Conservation (phyloP, 2,113 vertebrate genomes). For the Callopanchax toddi region DNA sequence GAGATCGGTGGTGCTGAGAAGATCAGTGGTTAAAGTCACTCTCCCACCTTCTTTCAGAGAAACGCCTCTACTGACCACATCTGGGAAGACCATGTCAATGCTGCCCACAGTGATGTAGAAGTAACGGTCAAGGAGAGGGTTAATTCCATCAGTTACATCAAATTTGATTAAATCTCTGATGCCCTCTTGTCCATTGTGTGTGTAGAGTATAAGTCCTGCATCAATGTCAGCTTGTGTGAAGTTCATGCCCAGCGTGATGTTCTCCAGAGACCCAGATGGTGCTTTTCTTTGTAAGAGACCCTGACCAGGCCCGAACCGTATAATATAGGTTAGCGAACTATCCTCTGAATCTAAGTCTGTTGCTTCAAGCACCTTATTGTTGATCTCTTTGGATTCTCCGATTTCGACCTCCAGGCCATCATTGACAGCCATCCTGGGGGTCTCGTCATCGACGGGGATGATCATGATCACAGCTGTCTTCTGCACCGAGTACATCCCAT, state of each 20-base stretch:
- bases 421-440: slow-evolving; percentile 90
- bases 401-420: slow-evolving; percentile 91
- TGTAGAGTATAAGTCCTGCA: slow-evolving; percentile 83
- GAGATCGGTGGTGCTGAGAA: slow-evolving; percentile 92
- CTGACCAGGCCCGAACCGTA: slow-evolving; percentile 86
- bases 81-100: slow-evolving; percentile 91
- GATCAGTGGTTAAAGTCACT: slow-evolving; percentile 91
- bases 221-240: slow-evolving; percentile 94
- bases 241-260: slow-evolving; percentile 91
- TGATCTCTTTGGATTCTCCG: slow-evolving; percentile 87
- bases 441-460: slow-evolving; percentile 92
- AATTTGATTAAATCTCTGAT: slow-evolving; percentile 92
- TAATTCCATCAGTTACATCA: slow-evolving; percentile 92
- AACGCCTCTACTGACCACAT: slow-evolving; percentile 94
- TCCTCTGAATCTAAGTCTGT: slow-evolving; percentile 96
- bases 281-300: slow-evolving; percentile 85
- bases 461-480: slow-evolving; percentile 84
- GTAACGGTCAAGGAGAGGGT: slow-evolving; percentile 92
- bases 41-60: slow-evolving; percentile 92
- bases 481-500: slow-evolving; percentile 84
- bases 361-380: slow-evolving; percentile 86
- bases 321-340: slow-evolving; percentile 82
- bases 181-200: slow-evolving; percentile 88
- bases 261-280: slow-evolving; percentile 77
- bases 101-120: slow-evolving; percentile 90